Conservation (phyloP, 2,113 vertebrate genomes). For the Suricata suricatta region DNA sequence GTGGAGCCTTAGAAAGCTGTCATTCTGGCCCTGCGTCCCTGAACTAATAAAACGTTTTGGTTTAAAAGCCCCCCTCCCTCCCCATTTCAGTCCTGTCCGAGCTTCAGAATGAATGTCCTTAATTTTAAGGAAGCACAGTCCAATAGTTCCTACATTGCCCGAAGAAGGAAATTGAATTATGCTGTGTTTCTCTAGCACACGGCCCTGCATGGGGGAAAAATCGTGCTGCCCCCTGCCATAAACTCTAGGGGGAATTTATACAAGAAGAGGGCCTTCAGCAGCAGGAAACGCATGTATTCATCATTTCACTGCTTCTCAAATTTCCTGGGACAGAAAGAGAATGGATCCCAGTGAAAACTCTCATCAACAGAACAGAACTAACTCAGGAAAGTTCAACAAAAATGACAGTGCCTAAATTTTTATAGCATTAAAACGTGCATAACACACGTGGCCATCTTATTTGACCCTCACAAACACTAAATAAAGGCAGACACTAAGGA, state of each 20-base stretch:
- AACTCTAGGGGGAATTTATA: conserved; percentile 19
- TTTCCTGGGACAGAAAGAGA: neutral
- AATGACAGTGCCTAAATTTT: neutral
- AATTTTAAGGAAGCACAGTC: conserved; percentile 57
- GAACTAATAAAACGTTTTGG: neutral
- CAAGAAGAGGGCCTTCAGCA: neutral
- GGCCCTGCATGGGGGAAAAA: neutral
- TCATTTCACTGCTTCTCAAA: neutral
- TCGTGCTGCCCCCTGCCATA: neutral
- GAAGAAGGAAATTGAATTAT: conserved; percentile 57
- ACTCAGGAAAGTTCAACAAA: neutral
- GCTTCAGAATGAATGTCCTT: conserved; percentile 45
- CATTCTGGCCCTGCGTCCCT: neutral
- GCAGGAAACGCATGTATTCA: neutral
- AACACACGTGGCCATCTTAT: neutral
- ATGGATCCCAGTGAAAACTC: neutral
- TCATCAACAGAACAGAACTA: neutral
- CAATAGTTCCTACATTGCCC: neutral
- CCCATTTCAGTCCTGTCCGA: neutral
- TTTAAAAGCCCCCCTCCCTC: neutral
- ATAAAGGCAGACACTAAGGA: neutral
- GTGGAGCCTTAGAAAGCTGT: neutral
- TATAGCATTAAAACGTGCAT: neutral
- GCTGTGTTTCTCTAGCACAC: neutral
- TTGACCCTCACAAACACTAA: neutral